phyloP scores from a whole-genome alignment of 2,888 invertebrate species.

The Drosophila trichaetosa region DNA sequence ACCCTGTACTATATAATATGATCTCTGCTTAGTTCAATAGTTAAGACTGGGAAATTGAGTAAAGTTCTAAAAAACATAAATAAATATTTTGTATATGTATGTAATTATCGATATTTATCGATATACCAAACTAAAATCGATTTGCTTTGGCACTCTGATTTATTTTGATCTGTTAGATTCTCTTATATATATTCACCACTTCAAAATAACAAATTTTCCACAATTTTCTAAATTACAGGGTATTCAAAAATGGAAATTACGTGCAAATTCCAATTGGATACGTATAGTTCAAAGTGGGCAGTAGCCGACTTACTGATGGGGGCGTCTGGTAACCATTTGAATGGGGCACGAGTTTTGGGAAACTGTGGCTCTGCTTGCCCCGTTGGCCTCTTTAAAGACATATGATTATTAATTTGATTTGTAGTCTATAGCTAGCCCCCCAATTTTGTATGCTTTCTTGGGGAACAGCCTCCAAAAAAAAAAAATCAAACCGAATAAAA shows the following conservation, averaged over 20 bases:
- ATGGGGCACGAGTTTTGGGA: constrained; percentile 62
- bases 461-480: neutral
- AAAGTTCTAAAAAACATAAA: neutral
- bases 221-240: neutral
- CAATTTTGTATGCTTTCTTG: constrained; percentile 64
- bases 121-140: neutral
- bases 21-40: neutral
- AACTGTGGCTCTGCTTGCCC: constrained; percentile 6
- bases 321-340: constrained; percentile 65
- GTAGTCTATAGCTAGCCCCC: constrained; percentile 48
- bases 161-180: neutral
- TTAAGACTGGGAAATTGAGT: neutral
- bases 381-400: constrained; percentile 52
- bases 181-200: neutral
- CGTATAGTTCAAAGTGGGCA: constrained; percentile 9
- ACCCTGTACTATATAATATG: neutral
- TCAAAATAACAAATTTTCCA: neutral
- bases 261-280: constrained; percentile 43
- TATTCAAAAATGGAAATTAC: constrained; percentile 27
- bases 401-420: constrained; percentile 80
- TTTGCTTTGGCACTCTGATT: neutral
- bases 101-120: constrained; percentile 3
- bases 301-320: constrained; percentile 31
- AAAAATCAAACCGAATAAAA: constrained; percentile 5
- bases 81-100: too few species aligned